phyloP scores from a whole-genome alignment of 1,140 invertebrate genomes.

The Halictus rubicundus region DNA sequence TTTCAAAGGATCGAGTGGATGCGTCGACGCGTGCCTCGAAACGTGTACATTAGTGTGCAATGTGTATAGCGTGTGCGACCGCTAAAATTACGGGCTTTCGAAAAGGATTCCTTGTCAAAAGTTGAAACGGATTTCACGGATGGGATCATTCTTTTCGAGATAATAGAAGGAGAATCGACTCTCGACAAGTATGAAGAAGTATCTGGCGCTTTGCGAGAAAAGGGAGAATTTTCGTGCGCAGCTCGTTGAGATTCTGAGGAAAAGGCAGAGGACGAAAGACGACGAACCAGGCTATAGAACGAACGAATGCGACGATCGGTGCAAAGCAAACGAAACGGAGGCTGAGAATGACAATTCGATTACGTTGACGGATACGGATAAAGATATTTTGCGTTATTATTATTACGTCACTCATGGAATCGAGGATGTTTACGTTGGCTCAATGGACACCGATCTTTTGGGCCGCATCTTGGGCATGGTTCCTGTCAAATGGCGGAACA shows the following conservation, averaged over 20 bases:
- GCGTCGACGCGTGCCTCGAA: too few species aligned
- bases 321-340: not conserved
- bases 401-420: slow-evolving; percentile 94
- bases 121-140: too few species aligned
- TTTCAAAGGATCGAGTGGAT: too few species aligned
- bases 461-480: slow-evolving; percentile 81
- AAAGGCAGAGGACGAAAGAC: slow-evolving; percentile 21
- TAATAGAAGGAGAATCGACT: slow-evolving; percentile 30
- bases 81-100: too few species aligned
- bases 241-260: slow-evolving; percentile 85
- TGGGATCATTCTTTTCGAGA: too few species aligned
- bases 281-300: slow-evolving; percentile 42
- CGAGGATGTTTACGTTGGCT: slow-evolving; percentile 91
- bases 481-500: slow-evolving; percentile 79
- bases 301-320: not conserved
- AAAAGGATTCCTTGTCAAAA: too few species aligned
- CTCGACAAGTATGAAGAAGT: slow-evolving; percentile 76
- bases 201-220: slow-evolving; percentile 86
- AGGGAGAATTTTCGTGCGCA: slow-evolving; percentile 91
- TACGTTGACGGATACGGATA: slow-evolving; percentile 83
- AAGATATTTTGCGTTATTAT: slow-evolving; percentile 90
- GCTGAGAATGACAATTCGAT: slow-evolving; percentile 74
- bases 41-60: too few species aligned
- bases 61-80: too few species aligned
- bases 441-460: slow-evolving; percentile 83